These are phyloP conservation scores for Toxotes lorentzi DNA, from an alignment of 2,797 vertebrate species.

Conservation along the genomic window DNA sequence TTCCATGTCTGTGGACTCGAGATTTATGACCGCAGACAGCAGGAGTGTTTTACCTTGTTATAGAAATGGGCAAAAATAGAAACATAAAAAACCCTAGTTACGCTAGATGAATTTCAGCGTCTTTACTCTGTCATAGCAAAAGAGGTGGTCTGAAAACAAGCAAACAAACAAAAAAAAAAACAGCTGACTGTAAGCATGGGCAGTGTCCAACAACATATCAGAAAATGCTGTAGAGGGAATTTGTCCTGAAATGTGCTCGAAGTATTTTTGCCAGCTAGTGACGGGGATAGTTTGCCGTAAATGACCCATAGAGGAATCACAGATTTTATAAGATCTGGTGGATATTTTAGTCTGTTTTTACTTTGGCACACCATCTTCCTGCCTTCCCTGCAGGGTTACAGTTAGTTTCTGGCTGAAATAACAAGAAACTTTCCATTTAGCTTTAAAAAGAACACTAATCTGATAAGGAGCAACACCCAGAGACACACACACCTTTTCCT, in stretches of 20 bases:
- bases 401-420: conserved; percentile 22
- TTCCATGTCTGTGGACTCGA: conserved; percentile 63
- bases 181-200: not conserved
- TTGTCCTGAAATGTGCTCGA: not conserved
- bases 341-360: conserved; percentile 52
- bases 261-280: conserved; percentile 7
- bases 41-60: conserved; percentile 37
- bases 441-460: conserved; percentile 58
- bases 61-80: conserved; percentile 48
- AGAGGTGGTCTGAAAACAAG: not conserved
- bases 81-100: not conserved
- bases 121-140: not conserved
- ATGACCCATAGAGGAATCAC: conserved; percentile 27
- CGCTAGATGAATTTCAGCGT: conserved; percentile 11
- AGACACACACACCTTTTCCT: conserved; percentile 6
- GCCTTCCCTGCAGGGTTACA: conserved; percentile 22
- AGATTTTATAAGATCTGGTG: conserved; percentile 45
- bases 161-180: not conserved
- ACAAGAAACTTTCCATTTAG: conserved; percentile 60
- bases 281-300: conserved; percentile 38
- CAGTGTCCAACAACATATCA: not conserved
- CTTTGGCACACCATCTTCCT: conserved; percentile 22
- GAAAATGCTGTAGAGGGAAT: not conserved
- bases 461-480: conserved; percentile 30
- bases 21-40: conserved; percentile 44